Conservation (phyloP, 1,140 invertebrate genomes). For the Batillaria attramentaria region DNA sequence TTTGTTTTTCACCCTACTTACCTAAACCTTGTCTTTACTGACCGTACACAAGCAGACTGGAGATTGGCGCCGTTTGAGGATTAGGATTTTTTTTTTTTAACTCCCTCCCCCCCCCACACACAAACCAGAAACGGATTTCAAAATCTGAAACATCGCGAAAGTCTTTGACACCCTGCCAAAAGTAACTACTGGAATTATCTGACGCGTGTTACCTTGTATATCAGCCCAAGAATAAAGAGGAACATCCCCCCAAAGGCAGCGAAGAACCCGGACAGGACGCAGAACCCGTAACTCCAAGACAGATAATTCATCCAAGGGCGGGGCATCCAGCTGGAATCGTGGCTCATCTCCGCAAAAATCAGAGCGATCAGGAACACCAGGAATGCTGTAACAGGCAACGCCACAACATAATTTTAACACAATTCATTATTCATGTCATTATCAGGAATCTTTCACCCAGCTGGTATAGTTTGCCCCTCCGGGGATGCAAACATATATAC, state of each 20-base stretch:
- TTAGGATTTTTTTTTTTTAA: neutral
- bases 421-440: neutral
- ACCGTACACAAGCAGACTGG: neutral
- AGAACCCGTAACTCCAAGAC: constrained; percentile 94
- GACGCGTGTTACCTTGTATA: constrained; percentile 44
- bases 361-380: constrained; percentile 79
- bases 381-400: constrained; percentile 53
- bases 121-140: neutral
- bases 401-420: constrained; percentile 8
- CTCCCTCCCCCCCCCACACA: no score
- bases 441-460: no score
- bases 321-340: constrained; percentile 92
- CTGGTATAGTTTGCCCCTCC: no score
- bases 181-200: neutral
- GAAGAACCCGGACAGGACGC: constrained; percentile 89
- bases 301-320: constrained; percentile 97
- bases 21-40: neutral
- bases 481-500: no score
- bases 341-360: constrained; percentile 92
- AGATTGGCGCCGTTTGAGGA: neutral
- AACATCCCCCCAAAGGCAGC: constrained; percentile 63
- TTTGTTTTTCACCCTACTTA: neutral
- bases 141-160: neutral
- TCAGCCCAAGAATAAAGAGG: constrained; percentile 58
- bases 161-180: neutral